Percentiles rank a stretch among this genome's conserved stretches.
Evolutionary conservation across 2,797 vertebrate genomes (phyloP).

Genomic region (Acanthiza pusilla): DNA sequence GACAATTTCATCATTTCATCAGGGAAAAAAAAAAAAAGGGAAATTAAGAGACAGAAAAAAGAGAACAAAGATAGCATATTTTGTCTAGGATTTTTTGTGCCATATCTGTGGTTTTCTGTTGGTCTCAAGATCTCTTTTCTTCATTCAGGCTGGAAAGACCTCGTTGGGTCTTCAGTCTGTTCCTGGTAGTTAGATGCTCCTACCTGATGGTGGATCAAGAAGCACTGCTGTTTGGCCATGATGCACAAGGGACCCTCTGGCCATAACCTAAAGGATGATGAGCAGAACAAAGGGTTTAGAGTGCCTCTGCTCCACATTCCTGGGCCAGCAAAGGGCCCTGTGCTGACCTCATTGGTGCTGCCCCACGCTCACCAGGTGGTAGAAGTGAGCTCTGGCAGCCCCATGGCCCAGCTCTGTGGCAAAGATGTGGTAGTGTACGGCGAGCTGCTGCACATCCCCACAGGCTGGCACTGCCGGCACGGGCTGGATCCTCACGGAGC

Average conservation of each 20-base stretch:
- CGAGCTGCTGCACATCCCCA: neutral
- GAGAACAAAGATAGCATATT: neutral
- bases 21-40: neutral
- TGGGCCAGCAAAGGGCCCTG: neutral
- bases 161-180: neutral
- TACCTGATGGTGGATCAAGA: slow-evolving; percentile 10
- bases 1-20: neutral
- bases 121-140: neutral
- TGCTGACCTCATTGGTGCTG: fast-evolving
- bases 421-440: neutral
- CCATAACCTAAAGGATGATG: slow-evolving; percentile 24
- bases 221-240: slow-evolving; percentile 2
- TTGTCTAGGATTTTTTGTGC: neutral
- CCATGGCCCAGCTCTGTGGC: neutral
- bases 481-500: slow-evolving; percentile 18
- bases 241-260: slow-evolving; percentile 47
- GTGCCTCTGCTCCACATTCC: neutral
- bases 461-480: neutral
- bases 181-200: neutral
- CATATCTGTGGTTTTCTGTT: neutral
- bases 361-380: slow-evolving; percentile 31
- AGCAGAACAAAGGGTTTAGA: neutral
- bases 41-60: neutral
- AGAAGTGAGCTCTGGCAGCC: neutral
- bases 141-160: neutral